Evolutionary conservation across 2,888 invertebrate genomes (phyloP).

Genomic region (Leptarthrus brevirostris): DNA sequence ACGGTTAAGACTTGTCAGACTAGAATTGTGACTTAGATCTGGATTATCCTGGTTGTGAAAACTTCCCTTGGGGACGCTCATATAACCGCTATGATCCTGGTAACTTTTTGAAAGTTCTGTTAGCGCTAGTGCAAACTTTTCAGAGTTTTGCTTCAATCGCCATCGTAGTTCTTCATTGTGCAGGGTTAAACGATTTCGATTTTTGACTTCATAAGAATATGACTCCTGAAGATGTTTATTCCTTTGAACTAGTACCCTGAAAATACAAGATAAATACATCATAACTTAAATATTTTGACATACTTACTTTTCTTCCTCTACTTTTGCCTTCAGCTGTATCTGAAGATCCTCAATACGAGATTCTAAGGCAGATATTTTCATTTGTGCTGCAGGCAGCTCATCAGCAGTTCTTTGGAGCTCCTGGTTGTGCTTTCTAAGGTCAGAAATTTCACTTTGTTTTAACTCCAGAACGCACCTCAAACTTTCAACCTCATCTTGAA

Average conservation of each 20-base stretch:
- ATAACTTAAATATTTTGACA: too few species aligned
- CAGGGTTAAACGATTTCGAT: conserved; percentile 80
- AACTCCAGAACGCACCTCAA: conserved; percentile 89
- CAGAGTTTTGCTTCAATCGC: conserved; percentile 84
- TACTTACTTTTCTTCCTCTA: conserved; percentile 79
- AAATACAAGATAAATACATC: conserved; percentile 52
- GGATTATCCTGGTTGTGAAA: conserved; percentile 54
- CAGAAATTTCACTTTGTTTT: conserved; percentile 85
- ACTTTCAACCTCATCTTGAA: conserved; percentile 83
- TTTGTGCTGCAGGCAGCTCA: conserved; percentile 76
- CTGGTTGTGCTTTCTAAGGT: conserved; percentile 77
- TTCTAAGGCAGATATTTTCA: conserved; percentile 80
- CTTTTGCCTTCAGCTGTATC: conserved; percentile 77
- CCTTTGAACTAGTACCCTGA: conserved; percentile 75
- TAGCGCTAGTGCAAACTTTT: conserved; percentile 70
- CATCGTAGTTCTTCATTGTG: conserved; percentile 91
- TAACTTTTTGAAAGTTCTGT: conserved; percentile 61
- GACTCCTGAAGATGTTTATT: conserved; percentile 79
- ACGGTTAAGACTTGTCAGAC: conserved; percentile 56
- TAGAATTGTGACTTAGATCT: conserved; percentile 57
- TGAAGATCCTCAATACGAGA: conserved; percentile 89
- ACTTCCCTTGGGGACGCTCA: conserved; percentile 52
- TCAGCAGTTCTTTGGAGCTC: conserved; percentile 80
- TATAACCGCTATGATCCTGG: conserved; percentile 53
- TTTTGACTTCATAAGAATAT: conserved; percentile 80